Base-by-base conservation (phyloP, 1,140 invertebrate species). In the Lepidotrigona ventralis region DNA sequence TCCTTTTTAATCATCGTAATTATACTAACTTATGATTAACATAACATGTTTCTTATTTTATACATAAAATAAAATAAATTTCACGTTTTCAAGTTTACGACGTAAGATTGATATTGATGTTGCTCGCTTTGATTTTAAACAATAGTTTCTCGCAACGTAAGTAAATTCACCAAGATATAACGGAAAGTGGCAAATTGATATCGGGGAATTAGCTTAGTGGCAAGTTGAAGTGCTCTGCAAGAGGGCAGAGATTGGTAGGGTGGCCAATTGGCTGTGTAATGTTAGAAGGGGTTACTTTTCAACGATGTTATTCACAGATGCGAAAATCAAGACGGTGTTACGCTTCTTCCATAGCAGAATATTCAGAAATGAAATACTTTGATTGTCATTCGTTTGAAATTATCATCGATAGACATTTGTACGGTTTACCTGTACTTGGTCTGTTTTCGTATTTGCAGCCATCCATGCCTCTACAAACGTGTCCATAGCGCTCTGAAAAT, bases 401-500 rank as follows among this genome's bases (percentile, higher is more conserved):
- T 39, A 72, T 77, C 12, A 69, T 46, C 11, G n/a, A 71, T 39
- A 53, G 21, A 60, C 1, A 14, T 8, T 46, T 46, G 8, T 33
- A 56, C 23, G 64, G 81, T 72, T 90, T 91, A 94, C 93, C 93
- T 94, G 93, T 79, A 94, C 93, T 90, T 93, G 93, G 90, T 93
- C 93, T 71, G 91, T 91, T 88, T 97, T 97, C 89, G 97, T 97
- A 93, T 98, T 98, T 92, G 98, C 98, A 81, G 98, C 98, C 89
- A 98, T 97, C 98, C 98, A 99, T 86, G 98, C 98, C 95, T 99
- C 98, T 75, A 98, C 98, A 93, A 99, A 99, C 86, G 98, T 98
- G 95, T 99, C 98, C 98, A 99, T 98, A 87, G 98, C 98, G 95
- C 98, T 98, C 95, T 98, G 98, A 96, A 98, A 98, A 97, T 98